phyloP scores from a whole-genome alignment of 1,140 invertebrate species.

The Leptestheria dahalacensis region DNA sequence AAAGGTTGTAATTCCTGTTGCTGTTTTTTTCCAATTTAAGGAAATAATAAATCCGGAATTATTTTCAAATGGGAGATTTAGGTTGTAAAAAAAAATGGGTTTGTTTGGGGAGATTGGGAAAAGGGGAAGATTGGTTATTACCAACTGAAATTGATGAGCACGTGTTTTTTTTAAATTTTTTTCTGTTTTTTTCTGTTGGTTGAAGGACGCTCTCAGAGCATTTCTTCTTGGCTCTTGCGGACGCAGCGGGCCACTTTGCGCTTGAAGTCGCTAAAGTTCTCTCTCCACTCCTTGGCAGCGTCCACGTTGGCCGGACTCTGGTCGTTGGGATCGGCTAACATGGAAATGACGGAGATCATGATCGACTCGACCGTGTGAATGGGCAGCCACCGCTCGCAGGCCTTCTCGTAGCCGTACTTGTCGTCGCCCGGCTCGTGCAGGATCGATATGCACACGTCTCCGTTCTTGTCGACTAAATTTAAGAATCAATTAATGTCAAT shows the following conservation, averaged over 20 bases:
- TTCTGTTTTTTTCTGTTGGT: too few species aligned
- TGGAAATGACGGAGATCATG: conserved; percentile 96
- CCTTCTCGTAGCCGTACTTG: conserved; percentile 98
- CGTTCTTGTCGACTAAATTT: conserved; percentile 92
- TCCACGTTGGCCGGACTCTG: conserved; percentile 99
- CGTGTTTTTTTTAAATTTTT: too few species aligned
- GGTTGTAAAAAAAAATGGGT: too few species aligned
- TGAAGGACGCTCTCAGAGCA: conserved; percentile 4
- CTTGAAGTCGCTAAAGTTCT: conserved; percentile 93
- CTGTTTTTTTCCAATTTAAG: too few species aligned
- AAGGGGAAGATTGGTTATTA: neutral
- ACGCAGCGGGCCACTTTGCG: conserved; percentile 93
- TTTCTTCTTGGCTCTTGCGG: conserved; percentile 91
- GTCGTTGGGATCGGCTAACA: conserved; percentile 99
- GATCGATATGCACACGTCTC: conserved; percentile 98
- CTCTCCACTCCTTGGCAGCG: conserved; percentile 98
- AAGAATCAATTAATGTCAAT: too few species aligned
- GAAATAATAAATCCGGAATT: too few species aligned
- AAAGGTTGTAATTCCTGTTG: too few species aligned
- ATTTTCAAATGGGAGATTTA: too few species aligned
- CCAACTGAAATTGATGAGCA: too few species aligned
- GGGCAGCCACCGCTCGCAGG: conserved; percentile 94
- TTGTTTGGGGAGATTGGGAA: neutral
- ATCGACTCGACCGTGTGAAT: conserved; percentile 99
- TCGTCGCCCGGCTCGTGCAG: conserved; percentile 98